These are phyloP conservation scores for Tridacna crocea DNA, from an alignment of 2,888 invertebrate species.

Conservation along the genomic window DNA sequence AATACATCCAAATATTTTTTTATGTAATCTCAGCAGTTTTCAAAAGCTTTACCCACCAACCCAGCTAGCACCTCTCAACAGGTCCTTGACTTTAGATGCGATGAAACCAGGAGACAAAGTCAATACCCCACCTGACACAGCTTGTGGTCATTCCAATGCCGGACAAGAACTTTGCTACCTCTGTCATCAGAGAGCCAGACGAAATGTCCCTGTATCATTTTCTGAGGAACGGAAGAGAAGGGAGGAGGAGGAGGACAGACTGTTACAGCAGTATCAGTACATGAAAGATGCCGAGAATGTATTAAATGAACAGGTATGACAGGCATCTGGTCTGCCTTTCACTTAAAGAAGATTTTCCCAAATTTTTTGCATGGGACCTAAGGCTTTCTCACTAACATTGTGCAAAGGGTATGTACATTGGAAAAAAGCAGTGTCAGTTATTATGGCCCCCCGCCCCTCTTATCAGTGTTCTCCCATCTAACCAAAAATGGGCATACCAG, in stretches of 20 bases:
- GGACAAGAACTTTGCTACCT: slow-evolving; percentile 84
- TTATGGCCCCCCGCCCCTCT: no score
- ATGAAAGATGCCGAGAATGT: slow-evolving; percentile 83
- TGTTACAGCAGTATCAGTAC: slow-evolving; percentile 83
- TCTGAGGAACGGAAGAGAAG: slow-evolving; percentile 78
- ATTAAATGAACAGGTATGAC: slow-evolving; percentile 76
- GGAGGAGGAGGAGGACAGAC: slow-evolving; percentile 82
- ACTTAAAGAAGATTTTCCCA: no score
- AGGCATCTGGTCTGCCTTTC: background rate
- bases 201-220: slow-evolving; percentile 83
- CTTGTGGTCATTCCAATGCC: slow-evolving; percentile 82
- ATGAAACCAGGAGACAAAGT: slow-evolving; percentile 58
- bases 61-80: slow-evolving; percentile 69
- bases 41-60: slow-evolving; percentile 59
- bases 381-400: no score
- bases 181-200: slow-evolving; percentile 83
- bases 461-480: no score
- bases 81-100: slow-evolving; percentile 72
- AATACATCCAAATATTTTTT: background rate
- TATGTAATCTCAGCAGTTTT: slow-evolving; percentile 33
- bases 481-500: no score
- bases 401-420: no score
- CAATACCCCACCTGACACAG: slow-evolving; percentile 62
- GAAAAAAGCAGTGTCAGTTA: no score
- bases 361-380: no score